phyloP scores from a whole-genome alignment of 2,888 invertebrate species.

The Eupithecia abbreviata region DNA sequence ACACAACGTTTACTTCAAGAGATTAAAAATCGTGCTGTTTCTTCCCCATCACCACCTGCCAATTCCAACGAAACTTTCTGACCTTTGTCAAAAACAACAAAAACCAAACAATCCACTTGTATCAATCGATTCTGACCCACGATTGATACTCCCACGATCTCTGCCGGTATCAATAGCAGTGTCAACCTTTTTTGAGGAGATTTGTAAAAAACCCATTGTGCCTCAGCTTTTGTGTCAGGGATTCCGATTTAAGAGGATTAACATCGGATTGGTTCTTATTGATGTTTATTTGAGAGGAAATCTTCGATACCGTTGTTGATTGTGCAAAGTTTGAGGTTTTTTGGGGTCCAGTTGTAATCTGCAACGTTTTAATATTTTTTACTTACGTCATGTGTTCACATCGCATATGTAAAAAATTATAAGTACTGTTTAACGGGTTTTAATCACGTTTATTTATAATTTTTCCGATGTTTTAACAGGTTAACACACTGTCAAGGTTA shows the following conservation, averaged over 20 bases:
- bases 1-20: background rate
- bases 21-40: background rate
- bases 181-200: conserved; percentile 52
- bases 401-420: no score
- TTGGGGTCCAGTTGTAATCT: background rate
- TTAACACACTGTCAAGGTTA: no score
- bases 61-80: conserved; percentile 36
- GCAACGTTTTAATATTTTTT: background rate
- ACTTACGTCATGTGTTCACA: no score
- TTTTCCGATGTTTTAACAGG: no score
- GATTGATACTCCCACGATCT: conserved; percentile 62
- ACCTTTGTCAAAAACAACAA: conserved; percentile 48
- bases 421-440: no score
- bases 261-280: conserved; percentile 57
- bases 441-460: no score
- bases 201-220: conserved; percentile 49
- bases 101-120: conserved; percentile 50
- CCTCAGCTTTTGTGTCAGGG: conserved; percentile 58
- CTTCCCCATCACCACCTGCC: conserved; percentile 21
- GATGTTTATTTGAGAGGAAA: conserved; percentile 58
- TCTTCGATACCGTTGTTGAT: conserved; percentile 52
- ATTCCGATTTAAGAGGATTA: conserved; percentile 70
- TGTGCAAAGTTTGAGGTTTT: background rate
- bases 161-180: conserved; percentile 55
- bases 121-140: conserved; percentile 54